Evolutionary conservation across 2,797 vertebrate genomes (phyloP).

Genomic region (Sparidentex hasta): DNA sequence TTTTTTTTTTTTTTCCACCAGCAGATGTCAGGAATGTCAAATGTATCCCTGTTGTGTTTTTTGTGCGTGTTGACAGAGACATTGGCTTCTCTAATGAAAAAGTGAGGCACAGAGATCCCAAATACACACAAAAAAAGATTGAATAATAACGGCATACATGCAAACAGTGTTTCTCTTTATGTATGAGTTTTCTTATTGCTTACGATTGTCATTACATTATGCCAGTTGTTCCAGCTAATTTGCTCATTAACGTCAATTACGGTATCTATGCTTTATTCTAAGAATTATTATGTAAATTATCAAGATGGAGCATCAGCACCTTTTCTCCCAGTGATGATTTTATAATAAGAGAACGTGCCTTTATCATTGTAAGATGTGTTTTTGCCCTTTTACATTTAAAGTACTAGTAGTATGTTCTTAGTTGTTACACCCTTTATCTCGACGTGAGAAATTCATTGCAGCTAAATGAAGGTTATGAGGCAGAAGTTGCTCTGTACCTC

Average conservation of each 20-base stretch:
- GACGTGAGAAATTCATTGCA: neutral
- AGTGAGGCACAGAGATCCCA: neutral
- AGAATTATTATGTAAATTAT: neutral
- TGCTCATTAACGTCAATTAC: neutral
- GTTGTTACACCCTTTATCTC: too few species aligned
- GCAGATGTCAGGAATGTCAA: conserved; percentile 74
- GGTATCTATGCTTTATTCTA: neutral
- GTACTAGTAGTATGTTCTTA: neutral
- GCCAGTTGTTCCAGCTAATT: neutral
- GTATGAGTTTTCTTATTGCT: too few species aligned
- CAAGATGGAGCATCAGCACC: neutral
- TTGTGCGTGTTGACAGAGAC: neutral
- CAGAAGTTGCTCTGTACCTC: neutral
- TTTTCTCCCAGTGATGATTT: neutral
- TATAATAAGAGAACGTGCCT: neutral
- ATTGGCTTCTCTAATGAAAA: neutral
- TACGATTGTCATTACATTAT: too few species aligned
- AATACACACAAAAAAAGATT: too few species aligned
- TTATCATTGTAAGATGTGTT: neutral
- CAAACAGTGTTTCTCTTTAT: too few species aligned
- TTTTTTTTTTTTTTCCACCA: conserved; percentile 39
- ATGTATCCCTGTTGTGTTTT: conserved; percentile 2
- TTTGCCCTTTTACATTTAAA: neutral
- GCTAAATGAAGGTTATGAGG: neutral
- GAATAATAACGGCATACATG: too few species aligned